Base-by-base conservation (phyloP, 2,888 invertebrate genomes). In the Halictus quadricinctus region DNA sequence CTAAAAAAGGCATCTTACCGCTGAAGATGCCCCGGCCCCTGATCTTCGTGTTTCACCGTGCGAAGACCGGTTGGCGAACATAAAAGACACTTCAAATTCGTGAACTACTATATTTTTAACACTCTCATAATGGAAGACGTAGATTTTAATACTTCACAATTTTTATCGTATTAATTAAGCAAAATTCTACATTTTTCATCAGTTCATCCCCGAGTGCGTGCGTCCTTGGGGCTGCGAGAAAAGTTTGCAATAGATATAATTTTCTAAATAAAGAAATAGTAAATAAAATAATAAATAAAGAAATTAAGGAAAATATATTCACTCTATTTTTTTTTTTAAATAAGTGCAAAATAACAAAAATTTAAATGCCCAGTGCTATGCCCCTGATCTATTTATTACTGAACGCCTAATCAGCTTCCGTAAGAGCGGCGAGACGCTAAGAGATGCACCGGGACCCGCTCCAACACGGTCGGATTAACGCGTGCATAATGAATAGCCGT, bases 401-500 rank as follows among this genome's bases (percentile, higher is more conserved):
- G 81, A 88, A 79, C 84, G 86, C 29, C 43, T 79, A 81, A 81
- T 81, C 50, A 50, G 79, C 72, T 72, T 81, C 79, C 81, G 82
- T 74, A 64, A 64, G 64, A 64, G 75, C 25, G 13, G 72, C 66
- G 50, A 70, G 72, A 41, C 72, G 64, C 64, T 50, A 69, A 64
- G 60, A 76, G 81, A 75, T 25, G 43, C 64, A 75, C 64, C 50
- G 41, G 46, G 36, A 41, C 36, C 75, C 72, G 50, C 58, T 36
- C 74, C 77, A 79, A 77, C 83, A 81, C 3, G 89, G 89, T 88
- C 64, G 64, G n/a, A 29, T 90, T 89, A 91, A 87, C 21, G 76
- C 80, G 83, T 83, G 87, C 85, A 76, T 90, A 89, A 91, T 90
- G 84, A 89, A 86, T 88, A 79, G 82, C 84, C 87, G 86, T 83